phyloP scores from a whole-genome alignment of 2,888 invertebrate genomes.

The Uloborus plumipes region DNA sequence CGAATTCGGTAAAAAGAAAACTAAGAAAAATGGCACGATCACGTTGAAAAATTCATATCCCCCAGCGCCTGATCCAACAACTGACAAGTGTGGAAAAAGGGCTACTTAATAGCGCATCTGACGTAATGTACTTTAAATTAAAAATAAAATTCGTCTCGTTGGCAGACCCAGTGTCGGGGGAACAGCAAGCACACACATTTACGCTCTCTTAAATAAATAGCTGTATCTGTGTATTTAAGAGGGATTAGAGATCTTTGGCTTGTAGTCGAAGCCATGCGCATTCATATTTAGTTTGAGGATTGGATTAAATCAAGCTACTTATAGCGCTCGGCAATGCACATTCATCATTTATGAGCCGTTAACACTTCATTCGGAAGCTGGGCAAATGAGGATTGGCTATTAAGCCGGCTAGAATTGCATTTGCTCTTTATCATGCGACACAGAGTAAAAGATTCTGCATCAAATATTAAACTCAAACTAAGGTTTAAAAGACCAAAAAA shows the following conservation, averaged over 20 bases:
- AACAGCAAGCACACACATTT: no score
- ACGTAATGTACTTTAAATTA: not conserved
- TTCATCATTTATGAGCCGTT: constrained; percentile 60
- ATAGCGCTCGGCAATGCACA: constrained; percentile 25
- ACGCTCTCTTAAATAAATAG: constrained; percentile 27
- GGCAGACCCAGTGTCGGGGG: no score
- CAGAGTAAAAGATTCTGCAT: constrained; percentile 22
- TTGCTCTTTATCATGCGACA: constrained; percentile 13
- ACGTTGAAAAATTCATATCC: no score
- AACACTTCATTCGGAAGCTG: constrained; percentile 37
- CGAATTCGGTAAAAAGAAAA: no score
- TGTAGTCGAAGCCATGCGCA: constrained; percentile 18
- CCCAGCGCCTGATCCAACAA: no score
- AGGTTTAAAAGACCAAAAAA: constrained; percentile 3
- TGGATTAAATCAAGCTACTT: constrained; percentile 57
- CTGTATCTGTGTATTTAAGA: constrained; percentile 33
- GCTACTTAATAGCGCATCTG: no score
- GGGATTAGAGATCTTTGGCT: constrained; percentile 39
- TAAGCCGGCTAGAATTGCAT: constrained; percentile 39
- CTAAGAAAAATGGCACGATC: no score
- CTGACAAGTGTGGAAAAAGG: no score
- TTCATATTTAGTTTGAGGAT: constrained; percentile 56
- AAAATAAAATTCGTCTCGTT: constrained; percentile 21
- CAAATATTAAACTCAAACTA: constrained; percentile 43
- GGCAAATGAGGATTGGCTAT: constrained; percentile 49